Evolutionary conservation across 2,888 invertebrate genomes (phyloP), one percentile per base, ranked within the genome.

Genomic region (Aporophyla nigra): DNA sequence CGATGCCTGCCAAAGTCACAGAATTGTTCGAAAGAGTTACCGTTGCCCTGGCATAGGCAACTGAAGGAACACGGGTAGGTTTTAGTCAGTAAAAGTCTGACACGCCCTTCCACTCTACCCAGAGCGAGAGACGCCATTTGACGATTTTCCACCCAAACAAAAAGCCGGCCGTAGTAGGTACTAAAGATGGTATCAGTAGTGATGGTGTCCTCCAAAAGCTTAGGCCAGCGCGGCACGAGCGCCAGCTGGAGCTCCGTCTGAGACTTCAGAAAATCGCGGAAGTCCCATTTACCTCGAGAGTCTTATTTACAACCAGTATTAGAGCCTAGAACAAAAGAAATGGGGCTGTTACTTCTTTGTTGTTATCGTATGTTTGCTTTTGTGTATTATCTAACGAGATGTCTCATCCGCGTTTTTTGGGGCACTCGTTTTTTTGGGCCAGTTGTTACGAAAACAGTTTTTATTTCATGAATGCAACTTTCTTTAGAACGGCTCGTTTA

Each of bases 101-200:
- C 33, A 33, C 33, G 33, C 1, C 33, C 33, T 33, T 33, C 33
- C 33, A 33, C 33, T 33, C 33, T 33, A 33, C 33, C 33, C 33
- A 33, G 33, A 33, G 33, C 33, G 33, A 33, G 33, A 33, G 33
- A 33, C 33, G 33, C 3, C 33, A 33, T 33, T 33, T 33, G 33
- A 33, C 3, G 3, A 33, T 33, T 33, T 33, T 3, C 33, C 1
- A 33, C 33, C 33, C 33, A 33, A 33, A 33, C n/a, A 33, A 33
- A 33, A 33, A 33, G 33, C 2, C 3, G 33, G 33, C 33, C 33
- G 14, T 49, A 24, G 5, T n/a, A n/a, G n/a, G 19, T 24, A 53
- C 82, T 84, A 87, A 97, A 97, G 82, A 98, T 98, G 90, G 98
- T 98, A 96, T 99, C 98, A 82, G 98, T 98, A 93, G 99, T 98